Evolutionary conservation across 2,888 invertebrate species (phyloP).

Genomic region (Synergus itoensis): DNA sequence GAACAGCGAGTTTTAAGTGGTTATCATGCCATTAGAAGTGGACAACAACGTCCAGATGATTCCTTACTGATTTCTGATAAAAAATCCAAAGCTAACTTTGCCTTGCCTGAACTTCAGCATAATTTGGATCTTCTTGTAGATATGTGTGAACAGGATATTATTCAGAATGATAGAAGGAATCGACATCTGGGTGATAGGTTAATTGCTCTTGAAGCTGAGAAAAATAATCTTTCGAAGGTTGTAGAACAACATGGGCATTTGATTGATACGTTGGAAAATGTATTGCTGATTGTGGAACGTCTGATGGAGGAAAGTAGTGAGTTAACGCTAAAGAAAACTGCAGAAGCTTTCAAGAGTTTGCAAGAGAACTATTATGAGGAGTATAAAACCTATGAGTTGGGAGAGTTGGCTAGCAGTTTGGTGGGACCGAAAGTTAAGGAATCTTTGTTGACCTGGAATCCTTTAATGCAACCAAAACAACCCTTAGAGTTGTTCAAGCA

Average conservation of each 20-base stretch:
- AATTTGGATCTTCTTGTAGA: slow-evolving; percentile 95
- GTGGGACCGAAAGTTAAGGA: slow-evolving; percentile 91
- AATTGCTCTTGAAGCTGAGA: slow-evolving; percentile 89
- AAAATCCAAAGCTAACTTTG: slow-evolving; percentile 84
- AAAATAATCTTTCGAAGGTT: slow-evolving; percentile 84
- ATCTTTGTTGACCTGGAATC: slow-evolving; percentile 88
- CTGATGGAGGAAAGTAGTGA: slow-evolving; percentile 80
- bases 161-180: slow-evolving; percentile 89
- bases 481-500: slow-evolving; percentile 84
- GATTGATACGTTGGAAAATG: slow-evolving; percentile 85
- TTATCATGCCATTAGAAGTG: slow-evolving; percentile 92
- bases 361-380: slow-evolving; percentile 85
- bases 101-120: slow-evolving; percentile 93
- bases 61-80: slow-evolving; percentile 80
- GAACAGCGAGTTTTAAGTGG: slow-evolving; percentile 95
- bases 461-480: slow-evolving; percentile 84
- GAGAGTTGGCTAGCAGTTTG: slow-evolving; percentile 90
- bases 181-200: slow-evolving; percentile 89
- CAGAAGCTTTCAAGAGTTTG: slow-evolving; percentile 80
- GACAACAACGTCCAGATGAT: slow-evolving; percentile 81
- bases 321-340: slow-evolving; percentile 81
- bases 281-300: slow-evolving; percentile 84
- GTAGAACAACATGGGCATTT: slow-evolving; percentile 86
- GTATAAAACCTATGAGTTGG: slow-evolving; percentile 91
- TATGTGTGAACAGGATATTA: slow-evolving; percentile 97